Conservation (phyloP, 2,888 invertebrate genomes). For the Orgyia antiqua region DNA sequence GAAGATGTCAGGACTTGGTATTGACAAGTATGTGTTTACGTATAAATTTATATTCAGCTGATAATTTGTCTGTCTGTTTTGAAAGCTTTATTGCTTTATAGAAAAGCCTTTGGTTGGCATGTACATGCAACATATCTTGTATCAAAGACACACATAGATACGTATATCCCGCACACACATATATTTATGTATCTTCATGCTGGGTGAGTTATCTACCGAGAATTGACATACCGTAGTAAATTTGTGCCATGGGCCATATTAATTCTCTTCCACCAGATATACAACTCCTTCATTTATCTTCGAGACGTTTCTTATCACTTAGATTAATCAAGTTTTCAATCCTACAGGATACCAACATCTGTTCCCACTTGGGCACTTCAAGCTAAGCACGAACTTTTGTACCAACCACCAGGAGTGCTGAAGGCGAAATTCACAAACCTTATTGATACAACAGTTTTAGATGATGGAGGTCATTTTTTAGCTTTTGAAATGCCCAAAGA, state of each 20-base stretch:
- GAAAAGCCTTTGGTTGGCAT: background rate
- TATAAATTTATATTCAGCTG: no score
- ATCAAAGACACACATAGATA: no score
- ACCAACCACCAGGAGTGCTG: slow-evolving; percentile 76
- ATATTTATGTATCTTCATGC: no score
- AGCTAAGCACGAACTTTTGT: slow-evolving; percentile 82
- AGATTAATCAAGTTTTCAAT: background rate
- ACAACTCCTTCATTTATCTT: no score
- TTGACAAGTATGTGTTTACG: slow-evolving; percentile 57
- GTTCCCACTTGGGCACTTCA: slow-evolving; percentile 66
- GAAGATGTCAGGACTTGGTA: slow-evolving; percentile 27
- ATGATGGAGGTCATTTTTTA: slow-evolving; percentile 90
- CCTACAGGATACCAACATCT: slow-evolving; percentile 5
- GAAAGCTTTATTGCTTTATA: background rate
- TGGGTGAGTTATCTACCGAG: no score
- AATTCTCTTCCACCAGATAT: no score
- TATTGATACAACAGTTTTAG: slow-evolving; percentile 78
- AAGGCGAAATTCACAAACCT: slow-evolving; percentile 79
- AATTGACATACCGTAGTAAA: no score
- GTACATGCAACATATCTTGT: no score
- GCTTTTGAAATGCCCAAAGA: slow-evolving; percentile 86
- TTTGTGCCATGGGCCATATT: no score
- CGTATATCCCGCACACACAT: no score
- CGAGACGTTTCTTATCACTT: no score
- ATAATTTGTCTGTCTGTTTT: background rate